Evolutionary conservation across 2,888 invertebrate genomes (phyloP).

Genomic region (Plemyria rubiginata): DNA sequence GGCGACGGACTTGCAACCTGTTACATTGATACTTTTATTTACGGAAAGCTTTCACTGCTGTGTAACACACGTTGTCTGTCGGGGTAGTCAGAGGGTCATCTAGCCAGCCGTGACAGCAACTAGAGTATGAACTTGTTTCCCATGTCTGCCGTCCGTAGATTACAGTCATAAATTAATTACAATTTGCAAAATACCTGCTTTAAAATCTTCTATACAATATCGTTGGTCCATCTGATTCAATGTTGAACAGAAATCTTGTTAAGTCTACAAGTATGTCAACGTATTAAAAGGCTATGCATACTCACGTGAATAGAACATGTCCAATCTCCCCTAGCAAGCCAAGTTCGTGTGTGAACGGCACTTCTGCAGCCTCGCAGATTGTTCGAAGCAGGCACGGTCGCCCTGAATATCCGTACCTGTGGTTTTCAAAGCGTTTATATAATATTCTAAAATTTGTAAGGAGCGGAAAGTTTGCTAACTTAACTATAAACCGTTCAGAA

Average conservation of each 20-base stretch:
- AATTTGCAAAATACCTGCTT: too few species aligned
- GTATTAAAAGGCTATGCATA: constrained; percentile 40
- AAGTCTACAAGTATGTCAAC: not conserved
- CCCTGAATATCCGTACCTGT: constrained; percentile 87
- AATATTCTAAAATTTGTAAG: constrained; percentile 53
- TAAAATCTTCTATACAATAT: too few species aligned
- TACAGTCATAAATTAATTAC: too few species aligned
- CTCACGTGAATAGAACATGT: constrained; percentile 91
- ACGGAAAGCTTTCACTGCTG: too few species aligned
- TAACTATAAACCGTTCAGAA: constrained; percentile 17
- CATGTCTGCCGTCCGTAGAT: too few species aligned
- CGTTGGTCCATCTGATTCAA: too few species aligned
- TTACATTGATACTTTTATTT: too few species aligned
- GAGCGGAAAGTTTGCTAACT: constrained; percentile 36
- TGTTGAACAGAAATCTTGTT: not conserved
- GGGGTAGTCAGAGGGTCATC: too few species aligned
- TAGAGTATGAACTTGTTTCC: too few species aligned
- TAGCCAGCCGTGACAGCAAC: too few species aligned
- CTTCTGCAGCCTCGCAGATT: constrained; percentile 90
- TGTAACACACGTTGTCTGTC: too few species aligned
- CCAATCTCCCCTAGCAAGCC: constrained; percentile 90
- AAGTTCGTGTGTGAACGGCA: constrained; percentile 87
- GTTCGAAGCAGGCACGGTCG: constrained; percentile 89
- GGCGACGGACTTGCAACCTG: too few species aligned
- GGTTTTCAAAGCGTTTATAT: constrained; percentile 52